Evolutionary conservation across 2,113 vertebrate genomes (phyloP), one percentile per base, ranked within the genome.

Genomic region (Psittacara wagleri): DNA sequence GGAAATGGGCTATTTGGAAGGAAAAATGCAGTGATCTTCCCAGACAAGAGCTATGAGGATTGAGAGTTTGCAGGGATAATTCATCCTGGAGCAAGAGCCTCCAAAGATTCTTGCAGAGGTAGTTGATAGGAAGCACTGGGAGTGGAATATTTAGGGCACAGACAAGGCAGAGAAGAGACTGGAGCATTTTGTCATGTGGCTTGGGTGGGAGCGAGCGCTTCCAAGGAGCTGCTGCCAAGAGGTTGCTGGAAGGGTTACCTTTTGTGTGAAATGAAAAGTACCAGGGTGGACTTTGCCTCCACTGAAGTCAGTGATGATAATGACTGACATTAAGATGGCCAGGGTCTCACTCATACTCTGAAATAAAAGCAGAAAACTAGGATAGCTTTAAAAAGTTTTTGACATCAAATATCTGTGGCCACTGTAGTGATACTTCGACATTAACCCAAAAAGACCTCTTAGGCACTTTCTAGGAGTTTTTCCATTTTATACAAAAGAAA

Each of bases 1-100:
- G 91, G 81, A 95, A 96, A 91, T 80, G 52, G 85, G 44, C 83
- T 89, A 89, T 94, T 95, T 89, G 62, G 69, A 94, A 94, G 68
- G 75, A 94, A 95, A 97, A 94, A 86, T 79, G 79, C 68, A 78
- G 37, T 84, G 83, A 79, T 92, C 72, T 95, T 95, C 64, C 86
- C 29, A 48, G 67, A 92, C 78, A 84, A 92, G 72, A 92, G 80
- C 72, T 87, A 66, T 83, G 74, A 94, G 86, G 52, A 95, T 52
- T 94, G 57, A 84, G 86, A 92, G 79, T 95, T 83, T 92, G 31
- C 68, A 95, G 52, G 62, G 75, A 91, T 81, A 94, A 95, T 92
- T 97, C 88, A 91, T 86, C 70, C 64, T 95, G 81, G 61, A 95
- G 86, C 87, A 95, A 88, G 22, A 93, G 74, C 80, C 87, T 95